Evolutionary conservation across 2,888 invertebrate species (phyloP), one percentile per base, ranked within the genome.

Genomic region (Allygus modestus): DNA sequence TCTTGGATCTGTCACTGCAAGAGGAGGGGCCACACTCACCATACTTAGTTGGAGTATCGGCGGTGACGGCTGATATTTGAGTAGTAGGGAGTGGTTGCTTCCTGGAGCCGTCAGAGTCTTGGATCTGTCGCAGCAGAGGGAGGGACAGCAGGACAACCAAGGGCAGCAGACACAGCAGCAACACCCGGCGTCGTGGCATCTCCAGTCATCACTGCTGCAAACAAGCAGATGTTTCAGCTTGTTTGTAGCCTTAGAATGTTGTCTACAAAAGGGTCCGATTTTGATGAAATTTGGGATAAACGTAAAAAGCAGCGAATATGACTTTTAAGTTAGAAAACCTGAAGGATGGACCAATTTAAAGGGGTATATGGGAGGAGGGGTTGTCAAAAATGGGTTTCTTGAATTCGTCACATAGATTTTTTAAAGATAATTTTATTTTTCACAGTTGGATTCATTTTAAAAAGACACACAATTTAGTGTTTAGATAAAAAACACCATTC

Each of bases 141-240:
- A 77, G 46, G 1, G 75, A 46, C 26, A 77, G 26, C 46, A 77
- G 46, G 41, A 77, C 1, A 15, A 46, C 28, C 46, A 77, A 17
- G 20, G 75, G 26, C 46, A 77, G 51, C 26, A 77, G 9, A 28
- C 28, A 46, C 46, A 77, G 46, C 46, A 77, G 46, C 46, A 77
- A 12, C 20, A 37, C 20, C 11, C 73, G 37, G 17, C 73, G 43
- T 2, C 71, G 71, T 1, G 20, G 71, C 71, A 33, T 71, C 41
- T 37, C 37, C 71, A 71, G 71, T 12, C 65, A 71, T 71, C 71
- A 71, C 41, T 33, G 71, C 71, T 37, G 71, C 71, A 9, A 20
- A 61, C 61, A 61, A 4, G n/a, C 54, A n/a, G n/a, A n/a, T n/a
- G n/a, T n/a, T n/a, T n/a, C n/a, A n/a, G n/a, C n/a, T n/a, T n/a